Percentiles rank a stretch among this genome's conserved stretches.
These are phyloP conservation scores for Drosophila malerkotliana DNA, from an alignment of 1,140 invertebrate genomes.

Conservation along the genomic window DNA sequence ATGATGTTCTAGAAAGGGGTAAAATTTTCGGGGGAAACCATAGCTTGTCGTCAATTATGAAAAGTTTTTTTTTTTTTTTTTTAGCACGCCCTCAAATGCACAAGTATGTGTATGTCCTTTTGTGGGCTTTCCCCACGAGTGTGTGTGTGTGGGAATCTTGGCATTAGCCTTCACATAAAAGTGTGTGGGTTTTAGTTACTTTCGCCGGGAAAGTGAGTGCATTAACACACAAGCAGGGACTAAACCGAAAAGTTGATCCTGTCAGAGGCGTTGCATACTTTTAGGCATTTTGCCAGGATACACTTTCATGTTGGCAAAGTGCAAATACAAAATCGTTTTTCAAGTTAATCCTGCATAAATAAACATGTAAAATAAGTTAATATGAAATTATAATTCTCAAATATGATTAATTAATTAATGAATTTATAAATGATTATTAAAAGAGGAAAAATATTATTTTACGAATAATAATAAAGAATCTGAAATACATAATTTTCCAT, in stretches of 20 bases:
- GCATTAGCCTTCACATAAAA: not conserved
- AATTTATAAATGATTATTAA: too few relatives aligned
- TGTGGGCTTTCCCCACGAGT: conserved; percentile 57
- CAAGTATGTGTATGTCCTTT: conserved; percentile 22
- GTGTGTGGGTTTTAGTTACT: not conserved
- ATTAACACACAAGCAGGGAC: conserved; percentile 15
- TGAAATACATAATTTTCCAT: too few relatives aligned
- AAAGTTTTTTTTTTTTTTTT: conserved; percentile 52
- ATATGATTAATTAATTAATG: too few relatives aligned
- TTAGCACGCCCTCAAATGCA: conserved; percentile 41
- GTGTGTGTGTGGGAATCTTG: conserved; percentile 13
- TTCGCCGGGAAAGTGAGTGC: not conserved
- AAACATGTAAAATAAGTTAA: too few relatives aligned
- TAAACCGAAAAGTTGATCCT: conserved; percentile 46
- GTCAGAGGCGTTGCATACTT: conserved; percentile 45
- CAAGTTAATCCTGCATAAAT: too few relatives aligned
- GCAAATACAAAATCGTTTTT: not conserved
- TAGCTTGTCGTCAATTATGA: conserved; percentile 74
- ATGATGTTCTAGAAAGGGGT: not conserved
- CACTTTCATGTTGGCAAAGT: not conserved
- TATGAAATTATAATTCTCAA: too few relatives aligned
- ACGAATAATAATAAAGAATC: too few relatives aligned
- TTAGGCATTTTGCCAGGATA: not conserved
- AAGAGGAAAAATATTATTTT: too few relatives aligned
- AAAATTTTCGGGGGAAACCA: not conserved